Conservation (phyloP, 2,113 vertebrate species). For the Macquaria australasica region DNA sequence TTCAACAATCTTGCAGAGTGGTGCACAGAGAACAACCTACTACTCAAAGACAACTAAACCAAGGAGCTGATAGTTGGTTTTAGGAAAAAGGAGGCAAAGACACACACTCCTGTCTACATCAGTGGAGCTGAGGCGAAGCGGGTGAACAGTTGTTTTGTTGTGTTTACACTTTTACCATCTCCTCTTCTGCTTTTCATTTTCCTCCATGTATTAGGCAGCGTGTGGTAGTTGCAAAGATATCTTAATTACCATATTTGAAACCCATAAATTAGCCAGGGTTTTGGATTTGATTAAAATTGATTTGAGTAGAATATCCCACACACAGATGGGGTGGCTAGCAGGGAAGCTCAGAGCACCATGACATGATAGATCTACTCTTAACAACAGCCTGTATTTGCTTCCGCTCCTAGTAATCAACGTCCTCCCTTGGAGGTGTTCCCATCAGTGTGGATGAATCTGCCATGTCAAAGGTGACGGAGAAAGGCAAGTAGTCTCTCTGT, state of each 20-base stretch:
- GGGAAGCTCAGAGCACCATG: slow-evolving; percentile 3
- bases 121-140: too few relatives aligned
- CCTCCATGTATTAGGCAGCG: not conserved
- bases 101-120: too few relatives aligned
- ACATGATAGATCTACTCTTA: slow-evolving; percentile 32
- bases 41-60: too few relatives aligned
- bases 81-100: too few relatives aligned
- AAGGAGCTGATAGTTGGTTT: too few relatives aligned
- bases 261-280: not conserved
- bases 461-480: slow-evolving; percentile 42
- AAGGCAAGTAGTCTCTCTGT: slow-evolving; percentile 8
- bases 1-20: too few relatives aligned
- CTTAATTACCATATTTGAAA: slow-evolving; percentile 20
- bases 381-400: slow-evolving; percentile 38
- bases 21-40: too few relatives aligned
- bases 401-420: slow-evolving; percentile 20
- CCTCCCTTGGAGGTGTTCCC: slow-evolving; percentile 15
- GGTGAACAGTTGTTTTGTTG: too few relatives aligned
- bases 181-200: not conserved
- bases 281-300: slow-evolving; percentile 8
- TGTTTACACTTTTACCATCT: not conserved
- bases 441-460: slow-evolving; percentile 27
- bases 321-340: slow-evolving; percentile 34
- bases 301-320: not conserved
- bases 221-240: not conserved